A percentile compares a stretch with the other conserved stretches of the same genome.
Evolutionary conservation across 2,113 vertebrate genomes (phyloP).

Genomic region (Brachyhypopomus gauderio): DNA sequence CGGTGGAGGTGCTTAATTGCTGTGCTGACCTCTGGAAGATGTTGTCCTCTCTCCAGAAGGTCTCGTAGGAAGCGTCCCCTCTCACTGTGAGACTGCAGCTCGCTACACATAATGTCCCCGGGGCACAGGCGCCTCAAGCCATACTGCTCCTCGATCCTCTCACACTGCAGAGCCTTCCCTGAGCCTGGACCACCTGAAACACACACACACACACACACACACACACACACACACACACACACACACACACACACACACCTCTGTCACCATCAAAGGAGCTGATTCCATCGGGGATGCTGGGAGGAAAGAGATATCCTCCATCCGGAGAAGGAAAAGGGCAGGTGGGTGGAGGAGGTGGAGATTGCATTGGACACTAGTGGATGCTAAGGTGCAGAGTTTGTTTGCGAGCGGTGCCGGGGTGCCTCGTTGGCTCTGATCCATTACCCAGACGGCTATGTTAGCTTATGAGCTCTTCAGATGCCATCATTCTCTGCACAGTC

Average conservation of each 20-base stretch:
- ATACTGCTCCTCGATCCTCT: slow-evolving; percentile 83
- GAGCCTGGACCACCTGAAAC: slow-evolving; percentile 87
- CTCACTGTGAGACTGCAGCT: slow-evolving; percentile 77
- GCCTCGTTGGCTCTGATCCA: not conserved
- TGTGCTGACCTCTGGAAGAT: slow-evolving; percentile 79
- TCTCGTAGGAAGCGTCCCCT: slow-evolving; percentile 84
- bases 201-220: slow-evolving; percentile 39
- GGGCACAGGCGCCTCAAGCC: slow-evolving; percentile 78
- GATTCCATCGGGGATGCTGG: too few relatives aligned
- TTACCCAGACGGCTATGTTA: not conserved
- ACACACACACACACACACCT: too few relatives aligned
- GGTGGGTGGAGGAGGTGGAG: not conserved
- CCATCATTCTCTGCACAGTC: slow-evolving; percentile 18
- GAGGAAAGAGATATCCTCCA: too few relatives aligned
- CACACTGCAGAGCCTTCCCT: slow-evolving; percentile 86
- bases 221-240: not conserved
- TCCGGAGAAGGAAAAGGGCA: not conserved
- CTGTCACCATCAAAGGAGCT: not conserved
- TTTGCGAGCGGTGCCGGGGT: slow-evolving; percentile 1
- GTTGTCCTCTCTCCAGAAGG: slow-evolving; percentile 79
- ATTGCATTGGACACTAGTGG: not conserved
- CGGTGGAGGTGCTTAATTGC: not conserved
- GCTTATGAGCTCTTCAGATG: not conserved
- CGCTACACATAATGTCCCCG: slow-evolving; percentile 78
- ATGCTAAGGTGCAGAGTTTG: not conserved